Conservation (phyloP, 2,888 invertebrate genomes). For the Callosobruchus maculatus region DNA sequence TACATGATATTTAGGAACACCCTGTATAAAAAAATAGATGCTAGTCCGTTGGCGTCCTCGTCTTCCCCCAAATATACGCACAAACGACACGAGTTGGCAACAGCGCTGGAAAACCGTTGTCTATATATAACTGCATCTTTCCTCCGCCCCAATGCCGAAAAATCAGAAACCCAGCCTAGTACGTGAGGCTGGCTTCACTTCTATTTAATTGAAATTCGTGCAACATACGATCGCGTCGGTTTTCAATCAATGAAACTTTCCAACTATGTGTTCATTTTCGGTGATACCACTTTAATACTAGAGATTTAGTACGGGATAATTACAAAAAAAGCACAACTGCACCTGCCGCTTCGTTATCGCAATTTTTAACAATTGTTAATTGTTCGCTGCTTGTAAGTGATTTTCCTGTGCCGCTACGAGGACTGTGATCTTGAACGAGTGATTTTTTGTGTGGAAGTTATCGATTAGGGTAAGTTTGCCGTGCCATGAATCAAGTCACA, state of each 20-base stretch:
- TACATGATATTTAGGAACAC: too few relatives aligned
- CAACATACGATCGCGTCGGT: not conserved
- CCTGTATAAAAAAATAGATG: too few relatives aligned
- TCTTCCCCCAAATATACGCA: not conserved
- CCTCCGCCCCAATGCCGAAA: slow-evolving; percentile 8
- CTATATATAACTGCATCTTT: slow-evolving; percentile 26
- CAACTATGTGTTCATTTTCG: not conserved
- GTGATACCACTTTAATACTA: not conserved
- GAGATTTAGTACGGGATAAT: not conserved
- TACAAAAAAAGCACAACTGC: not conserved
- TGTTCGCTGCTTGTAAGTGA: not conserved
- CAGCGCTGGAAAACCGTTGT: slow-evolving; percentile 14
- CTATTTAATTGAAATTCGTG: not conserved
- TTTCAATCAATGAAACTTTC: not conserved
- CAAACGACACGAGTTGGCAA: slow-evolving; percentile 15
- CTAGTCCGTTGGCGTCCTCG: too few relatives aligned
- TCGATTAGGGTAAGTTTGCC: not conserved
- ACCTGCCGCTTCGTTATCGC: not conserved
- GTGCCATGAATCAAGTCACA: not conserved
- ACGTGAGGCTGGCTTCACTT: not conserved
- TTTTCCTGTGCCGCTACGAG: not conserved
- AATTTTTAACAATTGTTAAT: not conserved
- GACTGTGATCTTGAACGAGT: not conserved
- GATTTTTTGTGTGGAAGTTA: not conserved
- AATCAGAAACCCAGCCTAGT: not conserved